These are phyloP conservation scores for Novumbra hubbsi DNA, from an alignment of 2,797 vertebrate genomes.

Conservation along the genomic window DNA sequence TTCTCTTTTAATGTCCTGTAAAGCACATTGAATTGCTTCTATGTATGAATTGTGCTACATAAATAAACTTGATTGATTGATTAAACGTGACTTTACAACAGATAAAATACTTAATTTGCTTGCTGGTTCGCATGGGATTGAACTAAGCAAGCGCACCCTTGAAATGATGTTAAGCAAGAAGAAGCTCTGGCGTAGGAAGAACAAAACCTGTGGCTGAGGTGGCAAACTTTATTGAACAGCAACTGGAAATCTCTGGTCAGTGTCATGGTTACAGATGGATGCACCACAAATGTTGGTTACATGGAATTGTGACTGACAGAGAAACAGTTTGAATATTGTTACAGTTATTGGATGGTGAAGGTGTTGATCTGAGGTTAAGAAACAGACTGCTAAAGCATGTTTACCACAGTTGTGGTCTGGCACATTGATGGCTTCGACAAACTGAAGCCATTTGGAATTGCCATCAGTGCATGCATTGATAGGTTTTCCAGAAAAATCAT, in stretches of 20 bases:
- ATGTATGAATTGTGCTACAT: too few species aligned
- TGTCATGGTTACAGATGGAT: slow-evolving; percentile 6
- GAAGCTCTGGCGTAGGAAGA: slow-evolving; percentile 22
- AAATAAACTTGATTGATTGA: too few species aligned
- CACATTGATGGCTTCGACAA: slow-evolving; percentile 22
- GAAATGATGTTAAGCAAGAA: slow-evolving; percentile 22
- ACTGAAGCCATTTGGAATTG: slow-evolving; percentile 5
- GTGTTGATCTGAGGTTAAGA: slow-evolving; percentile 40
- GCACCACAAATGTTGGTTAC: neutral
- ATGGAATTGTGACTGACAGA: slow-evolving; percentile 19
- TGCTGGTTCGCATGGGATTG: slow-evolving; percentile 17
- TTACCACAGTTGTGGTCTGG: slow-evolving; percentile 18
- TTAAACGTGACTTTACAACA: slow-evolving; percentile 15
- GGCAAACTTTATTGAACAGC: slow-evolving; percentile 11
- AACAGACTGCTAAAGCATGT: slow-evolving; percentile 3
- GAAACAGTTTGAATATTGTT: neutral
- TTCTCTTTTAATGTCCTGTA: too few species aligned
- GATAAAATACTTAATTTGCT: slow-evolving; percentile 14
- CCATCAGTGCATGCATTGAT: slow-evolving; percentile 26
- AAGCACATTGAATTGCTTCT: too few species aligned
- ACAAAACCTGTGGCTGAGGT: slow-evolving; percentile 18
- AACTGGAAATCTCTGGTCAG: slow-evolving; percentile 4
- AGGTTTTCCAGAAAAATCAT: slow-evolving; percentile 27
- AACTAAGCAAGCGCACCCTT: slow-evolving; percentile 10
- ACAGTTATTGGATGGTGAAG: neutral